phyloP scores from a whole-genome alignment of 2,113 vertebrate species.

The Fulica atra region DNA sequence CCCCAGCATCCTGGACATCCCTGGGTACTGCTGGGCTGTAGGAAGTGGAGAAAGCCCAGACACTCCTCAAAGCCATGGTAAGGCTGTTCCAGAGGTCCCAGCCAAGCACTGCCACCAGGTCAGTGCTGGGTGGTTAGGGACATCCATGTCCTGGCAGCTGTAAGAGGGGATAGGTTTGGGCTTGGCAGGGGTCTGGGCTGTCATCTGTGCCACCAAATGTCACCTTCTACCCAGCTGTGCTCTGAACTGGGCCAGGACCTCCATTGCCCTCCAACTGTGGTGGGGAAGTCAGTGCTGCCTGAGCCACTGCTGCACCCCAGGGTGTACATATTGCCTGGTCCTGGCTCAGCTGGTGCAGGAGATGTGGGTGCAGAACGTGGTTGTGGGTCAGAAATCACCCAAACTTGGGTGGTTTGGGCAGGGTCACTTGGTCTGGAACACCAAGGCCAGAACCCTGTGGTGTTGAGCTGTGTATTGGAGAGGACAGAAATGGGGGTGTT shows the following conservation, averaged over 20 bases:
- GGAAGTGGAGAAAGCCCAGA: neutral
- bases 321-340: rapidly evolving
- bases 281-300: neutral
- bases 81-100: neutral
- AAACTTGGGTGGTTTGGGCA: neutral
- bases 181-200: neutral
- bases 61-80: neutral
- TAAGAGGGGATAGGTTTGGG: neutral
- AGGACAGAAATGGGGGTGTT: rapidly evolving
- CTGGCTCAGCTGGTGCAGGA: neutral
- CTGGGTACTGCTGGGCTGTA: neutral
- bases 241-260: neutral
- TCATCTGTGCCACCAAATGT: neutral
- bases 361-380: rapidly evolving
- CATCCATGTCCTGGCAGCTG: neutral
- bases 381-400: neutral
- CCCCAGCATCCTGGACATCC: rapidly evolving
- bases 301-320: rapidly evolving
- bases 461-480: rapidly evolving
- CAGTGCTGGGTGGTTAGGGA: neutral
- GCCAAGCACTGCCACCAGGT: too few relatives aligned
- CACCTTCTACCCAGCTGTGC: neutral
- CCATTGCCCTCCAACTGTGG: rapidly evolving
- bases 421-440: neutral
- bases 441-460: neutral